Evolutionary conservation across 2,888 invertebrate genomes (phyloP).

Genomic region (Cistogaster globosa): DNA sequence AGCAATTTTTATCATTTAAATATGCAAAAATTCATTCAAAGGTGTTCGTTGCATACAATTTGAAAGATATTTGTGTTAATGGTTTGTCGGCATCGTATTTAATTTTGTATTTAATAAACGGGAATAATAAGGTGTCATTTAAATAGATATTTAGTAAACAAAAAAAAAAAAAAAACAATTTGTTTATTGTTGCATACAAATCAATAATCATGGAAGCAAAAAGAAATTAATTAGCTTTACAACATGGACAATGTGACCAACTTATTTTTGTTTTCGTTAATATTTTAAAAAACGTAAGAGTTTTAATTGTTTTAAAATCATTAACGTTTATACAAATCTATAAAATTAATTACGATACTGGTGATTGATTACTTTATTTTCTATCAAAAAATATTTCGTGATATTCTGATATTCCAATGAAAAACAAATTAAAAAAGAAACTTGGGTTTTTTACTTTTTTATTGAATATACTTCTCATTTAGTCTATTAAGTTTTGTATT

Average conservation of each 20-base stretch:
- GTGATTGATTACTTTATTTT: too few species aligned
- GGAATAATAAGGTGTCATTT: not conserved
- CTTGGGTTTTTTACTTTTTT: too few species aligned
- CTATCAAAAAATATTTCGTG: too few species aligned
- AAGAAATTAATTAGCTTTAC: conserved; percentile 1
- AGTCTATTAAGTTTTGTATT: too few species aligned
- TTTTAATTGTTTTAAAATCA: too few species aligned
- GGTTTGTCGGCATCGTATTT: not conserved
- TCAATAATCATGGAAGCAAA: conserved; percentile 8
- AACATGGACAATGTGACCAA: conserved; percentile 19
- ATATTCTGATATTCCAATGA: too few species aligned
- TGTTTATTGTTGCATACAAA: conserved; percentile 29
- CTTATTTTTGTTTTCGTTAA: not conserved
- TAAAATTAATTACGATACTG: too few species aligned
- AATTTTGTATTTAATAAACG: conserved; percentile 14
- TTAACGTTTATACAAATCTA: too few species aligned
- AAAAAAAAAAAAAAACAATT: conserved; percentile 5
- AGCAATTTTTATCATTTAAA: conserved; percentile 48
- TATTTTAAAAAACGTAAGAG: too few species aligned
- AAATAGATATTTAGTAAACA: not conserved
- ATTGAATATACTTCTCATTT: too few species aligned
- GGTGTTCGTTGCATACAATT: conserved; percentile 36
- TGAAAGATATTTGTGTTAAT: conserved; percentile 10
- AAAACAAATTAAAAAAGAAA: too few species aligned
- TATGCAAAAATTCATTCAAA: conserved; percentile 60